Evolutionary conservation across 2,797 vertebrate species (phyloP), one percentile per base, ranked within the genome.

Genomic region (Mus minutoides): DNA sequence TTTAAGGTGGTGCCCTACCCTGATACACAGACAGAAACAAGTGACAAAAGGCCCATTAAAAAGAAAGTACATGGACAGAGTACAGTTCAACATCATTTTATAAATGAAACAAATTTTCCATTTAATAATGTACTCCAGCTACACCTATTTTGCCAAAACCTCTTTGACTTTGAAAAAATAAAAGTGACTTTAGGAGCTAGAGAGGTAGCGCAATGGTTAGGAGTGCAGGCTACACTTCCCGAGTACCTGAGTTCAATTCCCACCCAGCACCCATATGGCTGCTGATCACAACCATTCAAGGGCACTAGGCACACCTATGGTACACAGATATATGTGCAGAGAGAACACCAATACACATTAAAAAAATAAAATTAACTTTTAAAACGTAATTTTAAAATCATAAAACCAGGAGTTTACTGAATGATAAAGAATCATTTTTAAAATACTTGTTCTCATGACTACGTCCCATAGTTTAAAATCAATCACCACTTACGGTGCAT

Each of bases 1-100:
- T 75, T 89, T 91, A 91, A 96, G 91, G 73, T 77, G 82, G 80
- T 78, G 91, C 52, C 91, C 89, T 76, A 67, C 73, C 94, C 77
- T 89, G 76, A 92, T 78, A 96, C 91, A 90, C 67, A 56, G 71
- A 54, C 86, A 92, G 12, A 96, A 11, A 96, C 88, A 92, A 95
- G 93, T 43, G 77, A 34, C n/a, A 77, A 91, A 94, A 93, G 43
- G 31, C 7, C 64, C 31, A 62, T 3, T 88, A 37, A 92, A 91
- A 95, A 67, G 77, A 67, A 69, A 89, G 56, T 54, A 34, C 14
- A 40, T n/a, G 84, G 84, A 86, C 34, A 89, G 95, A 94, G 13
- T 40, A 62, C 14, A 62, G 11, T 29, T 3, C 24, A 21, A 19
- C 79, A 69, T 91, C 92, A 29, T 76, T 90, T 87, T 87, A 46